These are phyloP conservation scores for Tychaedon coryphoeus DNA, from an alignment of 2,113 vertebrate species.

Conservation along the genomic window DNA sequence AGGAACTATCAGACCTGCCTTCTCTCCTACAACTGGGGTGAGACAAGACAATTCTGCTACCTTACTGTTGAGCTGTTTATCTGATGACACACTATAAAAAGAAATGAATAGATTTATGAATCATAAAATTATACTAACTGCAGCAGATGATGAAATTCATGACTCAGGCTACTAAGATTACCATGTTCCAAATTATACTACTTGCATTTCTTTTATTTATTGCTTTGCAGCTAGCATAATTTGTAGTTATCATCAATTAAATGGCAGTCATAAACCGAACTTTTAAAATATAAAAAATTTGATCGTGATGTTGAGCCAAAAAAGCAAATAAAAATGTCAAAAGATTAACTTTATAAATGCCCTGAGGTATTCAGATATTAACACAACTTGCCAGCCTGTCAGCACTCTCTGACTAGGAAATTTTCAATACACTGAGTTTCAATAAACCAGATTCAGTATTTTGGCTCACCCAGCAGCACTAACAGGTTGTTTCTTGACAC, in stretches of 20 bases:
- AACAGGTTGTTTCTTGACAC: neutral
- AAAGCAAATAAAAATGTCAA: conserved; percentile 38
- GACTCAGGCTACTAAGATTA: conserved; percentile 67
- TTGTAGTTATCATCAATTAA: conserved; percentile 43
- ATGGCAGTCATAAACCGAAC: conserved; percentile 28
- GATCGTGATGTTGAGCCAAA: conserved; percentile 36
- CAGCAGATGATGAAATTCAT: conserved; percentile 59
- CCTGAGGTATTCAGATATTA: neutral
- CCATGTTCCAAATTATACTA: conserved; percentile 48
- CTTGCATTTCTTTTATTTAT: conserved; percentile 52
- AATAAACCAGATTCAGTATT: neutral
- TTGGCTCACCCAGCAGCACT: neutral
- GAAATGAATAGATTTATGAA: conserved; percentile 58
- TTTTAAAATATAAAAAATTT: conserved; percentile 52
- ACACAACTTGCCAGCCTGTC: neutral
- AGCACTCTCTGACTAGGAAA: neutral
- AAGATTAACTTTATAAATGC: conserved; percentile 9
- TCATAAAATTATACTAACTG: conserved; percentile 55
- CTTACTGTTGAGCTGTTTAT: conserved; percentile 20
- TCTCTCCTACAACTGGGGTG: neutral
- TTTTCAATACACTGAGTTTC: neutral
- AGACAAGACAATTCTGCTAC: neutral
- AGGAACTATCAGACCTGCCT: neutral
- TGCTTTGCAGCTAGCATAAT: conserved; percentile 41
- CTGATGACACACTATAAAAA: conserved; percentile 49